Conservation (phyloP, 2,797 vertebrate species). For the Odontamblyopus lacepedii region DNA sequence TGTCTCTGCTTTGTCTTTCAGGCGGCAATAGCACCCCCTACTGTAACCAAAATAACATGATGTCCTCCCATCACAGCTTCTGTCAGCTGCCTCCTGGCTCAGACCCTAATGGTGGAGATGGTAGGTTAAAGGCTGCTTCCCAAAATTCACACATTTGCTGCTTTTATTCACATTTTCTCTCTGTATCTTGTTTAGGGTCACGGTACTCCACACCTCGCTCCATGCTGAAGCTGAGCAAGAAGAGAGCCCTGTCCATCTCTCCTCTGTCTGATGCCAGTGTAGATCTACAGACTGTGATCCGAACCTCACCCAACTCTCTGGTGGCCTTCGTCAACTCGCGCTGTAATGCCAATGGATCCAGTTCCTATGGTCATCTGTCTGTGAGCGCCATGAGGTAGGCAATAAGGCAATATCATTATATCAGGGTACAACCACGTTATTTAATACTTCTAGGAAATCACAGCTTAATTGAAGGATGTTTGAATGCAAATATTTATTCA, state of each 20-base stretch:
- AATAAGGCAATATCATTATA: conserved; percentile 26
- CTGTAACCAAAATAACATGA: conserved; percentile 86
- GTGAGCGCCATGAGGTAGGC: conserved; percentile 92
- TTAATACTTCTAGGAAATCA: neutral
- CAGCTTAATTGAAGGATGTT: neutral
- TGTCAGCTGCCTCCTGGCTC: conserved; percentile 71
- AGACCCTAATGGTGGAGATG: conserved; percentile 80
- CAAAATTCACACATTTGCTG: neutral
- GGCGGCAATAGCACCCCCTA: conserved; percentile 82
- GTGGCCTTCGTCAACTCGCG: conserved; percentile 96
- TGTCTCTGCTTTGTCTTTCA: conserved; percentile 50
- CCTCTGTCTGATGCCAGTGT: conserved; percentile 94
- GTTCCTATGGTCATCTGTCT: conserved; percentile 96
- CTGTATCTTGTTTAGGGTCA: conserved; percentile 72
- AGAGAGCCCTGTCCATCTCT: conserved; percentile 95
- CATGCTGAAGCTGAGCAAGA: conserved; percentile 92
- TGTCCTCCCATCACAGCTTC: conserved; percentile 82
- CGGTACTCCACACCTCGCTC: conserved; percentile 91
- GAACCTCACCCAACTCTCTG: conserved; percentile 96
- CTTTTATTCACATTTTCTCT: no score
- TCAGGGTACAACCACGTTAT: neutral
- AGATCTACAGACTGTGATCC: conserved; percentile 96
- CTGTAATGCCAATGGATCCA: conserved; percentile 84
- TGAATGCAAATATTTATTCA: neutral
- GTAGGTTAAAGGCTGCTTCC: conserved; percentile 66